Evolutionary conservation across 2,888 invertebrate genomes (phyloP).

Genomic region (Lampropteryx suffumata): DNA sequence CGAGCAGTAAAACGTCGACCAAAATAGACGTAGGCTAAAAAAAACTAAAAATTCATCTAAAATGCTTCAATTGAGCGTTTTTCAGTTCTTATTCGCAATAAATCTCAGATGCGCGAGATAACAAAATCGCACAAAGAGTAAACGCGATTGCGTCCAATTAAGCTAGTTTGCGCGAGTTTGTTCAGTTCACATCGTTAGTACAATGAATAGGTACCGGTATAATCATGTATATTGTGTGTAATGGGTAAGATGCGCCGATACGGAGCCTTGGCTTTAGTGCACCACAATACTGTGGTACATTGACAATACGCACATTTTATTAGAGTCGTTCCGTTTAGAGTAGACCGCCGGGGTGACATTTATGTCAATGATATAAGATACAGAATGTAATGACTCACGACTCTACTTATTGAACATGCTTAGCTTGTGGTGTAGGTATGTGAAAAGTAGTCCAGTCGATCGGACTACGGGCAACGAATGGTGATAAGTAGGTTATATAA

Average conservation of each 20-base stretch:
- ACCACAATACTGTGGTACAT: constrained; percentile 37
- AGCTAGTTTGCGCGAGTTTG: constrained; percentile 51
- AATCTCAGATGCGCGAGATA: constrained; percentile 57
- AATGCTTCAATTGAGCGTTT: constrained; percentile 50
- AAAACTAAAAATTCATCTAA: neutral
- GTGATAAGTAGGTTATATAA: too few species aligned
- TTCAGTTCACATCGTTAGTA: constrained; percentile 72
- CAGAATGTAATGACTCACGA: too few species aligned
- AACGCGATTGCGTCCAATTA: constrained; percentile 73
- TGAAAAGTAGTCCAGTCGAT: too few species aligned
- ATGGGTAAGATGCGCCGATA: constrained; percentile 46
- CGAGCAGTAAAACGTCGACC: too few species aligned
- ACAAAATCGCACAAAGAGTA: constrained; percentile 59
- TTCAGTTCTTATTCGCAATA: constrained; percentile 48
- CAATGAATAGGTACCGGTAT: constrained; percentile 42
- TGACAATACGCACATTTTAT: constrained; percentile 14
- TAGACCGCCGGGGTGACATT: too few species aligned
- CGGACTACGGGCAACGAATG: too few species aligned
- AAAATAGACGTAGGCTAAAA: neutral
- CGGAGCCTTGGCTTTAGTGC: constrained; percentile 34
- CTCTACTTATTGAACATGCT: too few species aligned
- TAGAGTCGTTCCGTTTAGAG: too few species aligned
- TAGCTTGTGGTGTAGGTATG: too few species aligned
- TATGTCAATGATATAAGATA: too few species aligned
- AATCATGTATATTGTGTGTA: constrained; percentile 20